These are phyloP conservation scores for Acipenser oxyrinchus DNA, from an alignment of 2,797 vertebrate species.

Conservation along the genomic window DNA sequence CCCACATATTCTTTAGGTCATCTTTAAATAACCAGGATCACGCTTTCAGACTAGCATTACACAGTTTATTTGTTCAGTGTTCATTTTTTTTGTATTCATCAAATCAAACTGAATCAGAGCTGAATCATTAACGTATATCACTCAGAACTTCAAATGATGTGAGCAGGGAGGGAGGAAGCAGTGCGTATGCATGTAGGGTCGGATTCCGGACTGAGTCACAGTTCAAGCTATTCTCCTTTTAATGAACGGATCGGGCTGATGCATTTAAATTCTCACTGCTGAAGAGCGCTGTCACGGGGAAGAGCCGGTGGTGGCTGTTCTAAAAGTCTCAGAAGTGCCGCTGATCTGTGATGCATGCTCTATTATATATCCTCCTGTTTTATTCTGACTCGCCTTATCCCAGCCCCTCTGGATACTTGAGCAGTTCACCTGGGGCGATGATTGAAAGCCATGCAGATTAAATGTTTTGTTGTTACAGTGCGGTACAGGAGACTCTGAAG, in stretches of 20 bases:
- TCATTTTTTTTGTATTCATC: too few species aligned
- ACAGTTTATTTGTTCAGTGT: too few species aligned
- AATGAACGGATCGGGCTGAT: conserved; percentile 1
- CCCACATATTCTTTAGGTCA: neutral
- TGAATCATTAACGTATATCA: too few species aligned
- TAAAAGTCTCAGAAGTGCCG: conserved; percentile 13
- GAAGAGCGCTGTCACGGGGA: conserved; percentile 4
- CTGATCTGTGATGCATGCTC: conserved; percentile 7
- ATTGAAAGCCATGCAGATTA: conserved; percentile 9
- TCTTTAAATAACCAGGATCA: too few species aligned
- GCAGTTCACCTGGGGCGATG: conserved; percentile 13
- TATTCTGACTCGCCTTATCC: neutral
- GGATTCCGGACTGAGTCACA: neutral
- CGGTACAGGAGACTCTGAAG: conserved; percentile 6
- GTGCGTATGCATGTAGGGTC: neutral
- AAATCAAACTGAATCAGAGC: too few species aligned
- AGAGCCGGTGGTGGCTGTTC: neutral
- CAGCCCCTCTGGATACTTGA: neutral
- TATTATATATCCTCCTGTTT: conserved; percentile 3
- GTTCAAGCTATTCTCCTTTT: conserved; percentile 3
- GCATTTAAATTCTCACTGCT: neutral
- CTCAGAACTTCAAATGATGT: too few species aligned
- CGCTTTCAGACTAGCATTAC: too few species aligned
- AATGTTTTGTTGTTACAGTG: conserved; percentile 10
- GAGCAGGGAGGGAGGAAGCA: neutral